Conservation (phyloP, 2,113 vertebrate genomes). For the Sphyrna mokarran region DNA sequence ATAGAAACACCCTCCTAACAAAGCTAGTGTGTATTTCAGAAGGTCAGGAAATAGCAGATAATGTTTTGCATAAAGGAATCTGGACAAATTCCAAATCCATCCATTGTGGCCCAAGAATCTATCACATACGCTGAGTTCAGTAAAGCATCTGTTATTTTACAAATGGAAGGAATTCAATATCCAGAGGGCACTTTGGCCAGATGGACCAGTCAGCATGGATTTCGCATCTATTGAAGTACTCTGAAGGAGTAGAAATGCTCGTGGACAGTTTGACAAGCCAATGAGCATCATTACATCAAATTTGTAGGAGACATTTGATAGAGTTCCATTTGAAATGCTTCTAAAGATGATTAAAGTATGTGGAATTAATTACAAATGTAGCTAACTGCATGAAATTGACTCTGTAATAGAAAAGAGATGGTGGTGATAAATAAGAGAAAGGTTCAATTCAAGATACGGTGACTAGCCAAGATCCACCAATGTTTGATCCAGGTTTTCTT, state of each 20-base stretch:
- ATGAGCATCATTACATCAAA: neutral
- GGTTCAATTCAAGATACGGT: neutral
- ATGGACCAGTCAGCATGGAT: constrained; percentile 6
- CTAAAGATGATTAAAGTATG: neutral
- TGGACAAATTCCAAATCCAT: neutral
- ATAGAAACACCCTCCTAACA: neutral
- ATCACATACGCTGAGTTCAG: neutral
- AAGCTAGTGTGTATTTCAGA: neutral
- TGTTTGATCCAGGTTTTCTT: neutral
- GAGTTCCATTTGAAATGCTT: neutral
- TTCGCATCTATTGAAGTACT: neutral
- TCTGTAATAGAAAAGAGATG: neutral
- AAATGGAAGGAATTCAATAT: neutral
- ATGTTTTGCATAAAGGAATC: neutral
- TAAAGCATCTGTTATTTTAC: neutral
- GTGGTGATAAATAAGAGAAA: no score
- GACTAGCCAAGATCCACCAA: no score
- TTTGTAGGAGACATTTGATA: neutral
- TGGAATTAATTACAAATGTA: neutral
- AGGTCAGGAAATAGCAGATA: neutral
- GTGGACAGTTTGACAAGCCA: neutral
- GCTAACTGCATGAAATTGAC: neutral
- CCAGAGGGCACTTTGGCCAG: neutral
- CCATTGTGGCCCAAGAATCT: neutral
- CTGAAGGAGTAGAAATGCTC: neutral